These are phyloP conservation scores for Brachyptera putata DNA, from an alignment of 2,888 invertebrate species.

Conservation along the genomic window DNA sequence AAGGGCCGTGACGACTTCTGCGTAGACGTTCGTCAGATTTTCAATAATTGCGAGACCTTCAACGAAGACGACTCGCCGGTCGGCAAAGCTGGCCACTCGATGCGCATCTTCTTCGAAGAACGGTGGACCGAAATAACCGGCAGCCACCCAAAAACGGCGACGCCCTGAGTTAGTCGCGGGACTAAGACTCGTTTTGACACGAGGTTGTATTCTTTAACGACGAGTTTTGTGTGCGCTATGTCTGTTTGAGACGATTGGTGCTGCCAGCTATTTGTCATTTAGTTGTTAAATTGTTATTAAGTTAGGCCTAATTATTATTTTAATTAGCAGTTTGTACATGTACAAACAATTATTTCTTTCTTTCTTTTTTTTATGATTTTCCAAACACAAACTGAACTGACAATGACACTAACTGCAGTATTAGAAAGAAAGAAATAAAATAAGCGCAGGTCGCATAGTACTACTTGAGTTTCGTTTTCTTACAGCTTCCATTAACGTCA, in stretches of 20 bases:
- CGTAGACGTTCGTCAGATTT: conserved; percentile 87
- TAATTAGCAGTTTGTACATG: too few species aligned
- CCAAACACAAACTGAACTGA: too few species aligned
- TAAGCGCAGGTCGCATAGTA: not conserved
- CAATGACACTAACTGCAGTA: too few species aligned
- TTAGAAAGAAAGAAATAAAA: too few species aligned
- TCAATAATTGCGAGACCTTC: conserved; percentile 96
- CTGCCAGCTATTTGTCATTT: too few species aligned
- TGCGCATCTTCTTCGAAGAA: conserved; percentile 88
- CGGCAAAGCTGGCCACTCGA: conserved; percentile 90
- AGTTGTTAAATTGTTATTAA: not conserved
- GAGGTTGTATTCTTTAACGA: too few species aligned
- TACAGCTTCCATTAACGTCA: not conserved
- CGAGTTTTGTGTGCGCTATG: not conserved
- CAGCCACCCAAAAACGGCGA: conserved; percentile 35
- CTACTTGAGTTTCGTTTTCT: not conserved
- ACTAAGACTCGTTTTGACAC: too few species aligned
- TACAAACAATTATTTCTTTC: too few species aligned
- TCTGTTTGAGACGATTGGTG: not conserved
- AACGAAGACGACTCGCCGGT: conserved; percentile 98
- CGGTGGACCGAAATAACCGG: conserved; percentile 73
- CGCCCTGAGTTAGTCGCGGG: conserved; percentile 9
- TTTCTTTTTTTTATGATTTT: too few species aligned
- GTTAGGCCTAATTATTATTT: too few species aligned
- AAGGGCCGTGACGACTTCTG: conserved; percentile 91